Evolutionary conservation across 2,888 invertebrate genomes (phyloP).

Genomic region (Iselma pallidipennis): DNA sequence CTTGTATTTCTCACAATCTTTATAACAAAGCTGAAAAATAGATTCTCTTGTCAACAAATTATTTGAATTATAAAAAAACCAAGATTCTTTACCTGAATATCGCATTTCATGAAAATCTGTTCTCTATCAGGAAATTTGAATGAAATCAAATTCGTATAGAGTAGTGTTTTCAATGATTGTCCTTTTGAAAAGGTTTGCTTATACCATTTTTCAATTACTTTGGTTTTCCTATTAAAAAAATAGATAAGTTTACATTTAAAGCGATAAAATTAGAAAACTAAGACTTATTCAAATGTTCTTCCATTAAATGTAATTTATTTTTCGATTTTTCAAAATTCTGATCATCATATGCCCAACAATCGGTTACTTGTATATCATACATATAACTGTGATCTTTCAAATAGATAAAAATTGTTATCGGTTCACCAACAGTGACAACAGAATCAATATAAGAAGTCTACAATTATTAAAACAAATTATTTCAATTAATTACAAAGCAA

Average conservation of each 20-base stretch:
- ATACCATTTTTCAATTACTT: constrained; percentile 68
- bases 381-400: constrained; percentile 66
- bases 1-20: constrained; percentile 22
- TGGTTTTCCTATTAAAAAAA: constrained; percentile 60
- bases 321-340: constrained; percentile 60
- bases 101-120: constrained; percentile 74
- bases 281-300: constrained; percentile 13
- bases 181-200: constrained; percentile 54
- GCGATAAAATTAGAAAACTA: background rate
- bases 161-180: constrained; percentile 18
- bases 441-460: constrained; percentile 65
- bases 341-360: constrained; percentile 74
- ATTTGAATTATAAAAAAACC: background rate
- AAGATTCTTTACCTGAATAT: constrained; percentile 64
- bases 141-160: constrained; percentile 68
- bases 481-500: background rate
- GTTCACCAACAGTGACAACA: constrained; percentile 71
- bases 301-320: constrained; percentile 29
- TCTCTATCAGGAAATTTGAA: constrained; percentile 76
- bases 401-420: constrained; percentile 70
- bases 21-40: constrained; percentile 28
- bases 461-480: background rate
- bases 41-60: background rate
- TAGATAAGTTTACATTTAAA: background rate
- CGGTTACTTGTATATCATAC: constrained; percentile 70